Evolutionary conservation across 2,113 vertebrate species (phyloP).

Genomic region (Cygnus atratus): DNA sequence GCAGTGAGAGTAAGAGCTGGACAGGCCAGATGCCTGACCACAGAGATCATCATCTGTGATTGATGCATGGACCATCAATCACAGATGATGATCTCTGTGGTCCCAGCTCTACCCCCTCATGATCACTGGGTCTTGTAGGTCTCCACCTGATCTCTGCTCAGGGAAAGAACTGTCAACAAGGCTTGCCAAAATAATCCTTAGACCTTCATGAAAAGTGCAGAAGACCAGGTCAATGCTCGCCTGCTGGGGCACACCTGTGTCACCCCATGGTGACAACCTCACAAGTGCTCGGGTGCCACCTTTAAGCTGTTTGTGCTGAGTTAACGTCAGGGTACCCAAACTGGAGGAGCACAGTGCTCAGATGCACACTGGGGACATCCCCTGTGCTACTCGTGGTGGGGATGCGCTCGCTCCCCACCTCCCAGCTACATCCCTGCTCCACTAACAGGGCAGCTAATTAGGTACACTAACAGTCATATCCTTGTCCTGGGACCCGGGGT

Average conservation of each 20-base stretch:
- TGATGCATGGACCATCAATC: too few species aligned
- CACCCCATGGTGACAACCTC: not conserved
- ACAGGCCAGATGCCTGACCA: not conserved
- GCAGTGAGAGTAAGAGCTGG: fast-evolving
- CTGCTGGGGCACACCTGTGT: fast-evolving
- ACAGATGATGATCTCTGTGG: too few species aligned
- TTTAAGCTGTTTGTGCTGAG: not conserved
- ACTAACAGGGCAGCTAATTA: not conserved
- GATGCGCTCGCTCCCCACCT: not conserved
- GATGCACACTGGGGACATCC: not conserved
- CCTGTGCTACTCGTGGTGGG: not conserved
- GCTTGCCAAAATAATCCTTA: not conserved
- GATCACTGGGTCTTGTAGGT: not conserved
- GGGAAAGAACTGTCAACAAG: not conserved
- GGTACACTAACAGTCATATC: not conserved
- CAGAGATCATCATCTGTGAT: too few species aligned
- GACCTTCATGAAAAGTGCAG: not conserved
- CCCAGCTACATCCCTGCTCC: not conserved
- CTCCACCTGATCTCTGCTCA: not conserved
- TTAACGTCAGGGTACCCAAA: not conserved
- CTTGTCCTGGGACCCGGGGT: not conserved
- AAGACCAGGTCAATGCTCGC: fast-evolving
- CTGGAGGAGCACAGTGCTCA: fast-evolving
- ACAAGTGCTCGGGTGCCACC: not conserved
- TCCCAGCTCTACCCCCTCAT: fast-evolving